A percentile compares a stretch with the other conserved stretches of the same genome.
These are phyloP conservation scores for Alectura lathami DNA, from an alignment of 2,113 vertebrate species.

Conservation along the genomic window DNA sequence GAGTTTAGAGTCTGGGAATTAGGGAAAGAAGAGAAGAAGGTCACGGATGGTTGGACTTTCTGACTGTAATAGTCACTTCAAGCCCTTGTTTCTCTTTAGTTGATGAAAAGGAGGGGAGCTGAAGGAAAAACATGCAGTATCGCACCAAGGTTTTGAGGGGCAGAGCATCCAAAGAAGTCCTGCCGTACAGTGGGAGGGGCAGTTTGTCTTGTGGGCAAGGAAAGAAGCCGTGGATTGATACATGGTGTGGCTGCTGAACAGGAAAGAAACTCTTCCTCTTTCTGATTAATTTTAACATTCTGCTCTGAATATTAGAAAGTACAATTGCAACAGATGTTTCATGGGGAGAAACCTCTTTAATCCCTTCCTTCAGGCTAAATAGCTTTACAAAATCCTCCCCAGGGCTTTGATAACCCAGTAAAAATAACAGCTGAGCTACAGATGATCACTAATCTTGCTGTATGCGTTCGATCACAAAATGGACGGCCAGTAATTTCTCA, in stretches of 20 bases:
- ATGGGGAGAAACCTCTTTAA: conserved; percentile 64
- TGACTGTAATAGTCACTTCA: not conserved
- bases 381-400: conserved; percentile 69
- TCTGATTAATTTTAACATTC: conserved; percentile 48
- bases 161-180: not conserved
- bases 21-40: not conserved
- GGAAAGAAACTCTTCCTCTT: not conserved
- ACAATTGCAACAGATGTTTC: conserved; percentile 69
- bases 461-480: not conserved
- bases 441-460: conserved; percentile 60
- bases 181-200: not conserved
- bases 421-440: conserved; percentile 68
- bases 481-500: not conserved
- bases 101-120: not conserved
- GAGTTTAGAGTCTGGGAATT: not conserved
- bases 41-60: not conserved
- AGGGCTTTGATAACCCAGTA: conserved; percentile 57
- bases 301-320: conserved; percentile 24
- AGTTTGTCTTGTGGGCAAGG: not conserved
- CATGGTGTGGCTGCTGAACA: not conserved
- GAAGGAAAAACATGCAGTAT: not conserved
- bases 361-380: conserved; percentile 66
- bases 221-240: not conserved
- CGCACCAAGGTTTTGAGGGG: not conserved
- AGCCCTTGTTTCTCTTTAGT: not conserved